These are phyloP conservation scores for Gadus chalcogrammus DNA, from an alignment of 2,113 vertebrate genomes.

Conservation along the genomic window DNA sequence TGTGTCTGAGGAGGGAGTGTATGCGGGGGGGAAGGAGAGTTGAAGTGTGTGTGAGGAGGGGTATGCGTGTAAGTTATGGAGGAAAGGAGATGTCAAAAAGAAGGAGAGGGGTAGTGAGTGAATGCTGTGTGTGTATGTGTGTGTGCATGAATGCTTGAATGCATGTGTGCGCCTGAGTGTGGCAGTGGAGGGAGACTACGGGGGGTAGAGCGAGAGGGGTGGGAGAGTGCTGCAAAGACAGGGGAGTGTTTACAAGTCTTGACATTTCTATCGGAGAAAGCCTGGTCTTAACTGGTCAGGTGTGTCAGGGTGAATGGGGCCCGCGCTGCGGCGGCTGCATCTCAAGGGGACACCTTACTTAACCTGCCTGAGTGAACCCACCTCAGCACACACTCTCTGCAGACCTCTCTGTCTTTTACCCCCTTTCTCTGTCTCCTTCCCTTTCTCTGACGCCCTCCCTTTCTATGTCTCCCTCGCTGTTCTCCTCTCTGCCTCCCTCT, in stretches of 20 bases:
- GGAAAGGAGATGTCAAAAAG: too few relatives aligned
- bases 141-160: background rate
- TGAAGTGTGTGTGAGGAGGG: background rate
- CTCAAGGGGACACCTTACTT: slow-evolving; percentile 31
- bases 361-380: slow-evolving; percentile 19
- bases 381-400: background rate
- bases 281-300: slow-evolving; percentile 27
- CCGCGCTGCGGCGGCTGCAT: background rate
- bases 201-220: background rate
- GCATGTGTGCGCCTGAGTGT: too few relatives aligned
- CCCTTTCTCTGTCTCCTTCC: too few relatives aligned
- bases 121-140: too few relatives aligned
- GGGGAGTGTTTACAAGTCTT: slow-evolving; percentile 23
- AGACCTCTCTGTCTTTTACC: too few relatives aligned
- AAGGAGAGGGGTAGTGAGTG: too few relatives aligned
- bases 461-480: too few relatives aligned
- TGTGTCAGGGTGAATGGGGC: slow-evolving; percentile 28
- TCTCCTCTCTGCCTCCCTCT: too few relatives aligned
- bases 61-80: background rate
- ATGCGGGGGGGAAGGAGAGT: slow-evolving; percentile 2
- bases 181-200: background rate
- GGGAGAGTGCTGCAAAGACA: background rate
- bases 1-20: background rate
- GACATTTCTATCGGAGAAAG: slow-evolving; percentile 47
- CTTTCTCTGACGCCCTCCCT: too few relatives aligned